These are phyloP conservation scores for Morone saxatilis DNA, from an alignment of 2,113 vertebrate genomes.

Conservation along the genomic window DNA sequence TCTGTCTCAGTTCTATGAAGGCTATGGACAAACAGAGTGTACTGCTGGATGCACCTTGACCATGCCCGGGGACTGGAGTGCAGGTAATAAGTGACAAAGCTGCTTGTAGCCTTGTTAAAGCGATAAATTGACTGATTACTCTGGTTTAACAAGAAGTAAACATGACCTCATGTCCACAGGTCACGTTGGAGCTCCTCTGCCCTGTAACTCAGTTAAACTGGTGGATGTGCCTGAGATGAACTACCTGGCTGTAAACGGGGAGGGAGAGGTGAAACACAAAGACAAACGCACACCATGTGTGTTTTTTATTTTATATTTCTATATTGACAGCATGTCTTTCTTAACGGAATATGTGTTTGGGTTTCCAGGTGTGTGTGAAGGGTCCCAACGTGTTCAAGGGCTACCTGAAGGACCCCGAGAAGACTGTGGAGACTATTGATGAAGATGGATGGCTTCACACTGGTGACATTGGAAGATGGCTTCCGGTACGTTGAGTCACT, in stretches of 20 bases:
- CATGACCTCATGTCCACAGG: constrained; percentile 76
- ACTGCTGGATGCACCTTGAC: constrained; percentile 91
- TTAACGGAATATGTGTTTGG: background rate
- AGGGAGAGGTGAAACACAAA: constrained; percentile 90
- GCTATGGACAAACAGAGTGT: constrained; percentile 97
- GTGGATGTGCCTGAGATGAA: constrained; percentile 97
- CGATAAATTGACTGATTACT: background rate
- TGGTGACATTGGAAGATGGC: constrained; percentile 95
- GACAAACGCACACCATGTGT: background rate
- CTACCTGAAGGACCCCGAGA: constrained; percentile 94
- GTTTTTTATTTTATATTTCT: background rate
- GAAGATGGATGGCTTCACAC: constrained; percentile 95
- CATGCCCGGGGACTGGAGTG: constrained; percentile 92
- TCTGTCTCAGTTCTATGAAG: constrained; percentile 93
- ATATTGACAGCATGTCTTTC: background rate
- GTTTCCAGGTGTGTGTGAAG: constrained; percentile 91
- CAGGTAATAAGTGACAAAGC: constrained; percentile 83
- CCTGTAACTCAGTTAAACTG: constrained; percentile 92
- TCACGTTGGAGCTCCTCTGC: constrained; percentile 95
- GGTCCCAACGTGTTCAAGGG: constrained; percentile 93
- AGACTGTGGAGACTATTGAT: constrained; percentile 90
- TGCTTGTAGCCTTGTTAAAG: background rate
- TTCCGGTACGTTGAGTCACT: constrained; percentile 86
- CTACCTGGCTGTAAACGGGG: constrained; percentile 91
- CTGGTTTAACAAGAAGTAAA: background rate